Conservation (phyloP, 2,888 invertebrate genomes). For the Drepanosiphum platanoidis region DNA sequence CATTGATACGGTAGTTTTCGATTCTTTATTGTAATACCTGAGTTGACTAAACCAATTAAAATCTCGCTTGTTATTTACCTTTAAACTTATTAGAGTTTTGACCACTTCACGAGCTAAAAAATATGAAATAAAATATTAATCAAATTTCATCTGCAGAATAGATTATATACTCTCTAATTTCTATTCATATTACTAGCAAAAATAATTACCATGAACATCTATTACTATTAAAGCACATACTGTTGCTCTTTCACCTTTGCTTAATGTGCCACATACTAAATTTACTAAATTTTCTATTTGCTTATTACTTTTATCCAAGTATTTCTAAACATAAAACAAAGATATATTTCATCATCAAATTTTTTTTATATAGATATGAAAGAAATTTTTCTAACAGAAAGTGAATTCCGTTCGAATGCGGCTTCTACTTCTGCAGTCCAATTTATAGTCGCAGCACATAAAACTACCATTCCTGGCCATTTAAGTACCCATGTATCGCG, state of each 20-base stretch:
- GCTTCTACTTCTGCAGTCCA: constrained; percentile 88
- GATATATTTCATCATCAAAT: too few species aligned
- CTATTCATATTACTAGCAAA: too few species aligned
- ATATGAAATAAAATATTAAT: not conserved
- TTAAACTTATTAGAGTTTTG: constrained; percentile 73
- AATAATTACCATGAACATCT: constrained; percentile 76
- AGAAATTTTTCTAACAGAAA: constrained; percentile 66
- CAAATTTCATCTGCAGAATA: not conserved
- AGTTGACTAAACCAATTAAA: constrained; percentile 94
- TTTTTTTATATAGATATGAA: not conserved
- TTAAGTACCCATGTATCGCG: constrained; percentile 83
- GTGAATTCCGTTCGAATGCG: constrained; percentile 73
- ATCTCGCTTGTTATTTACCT: constrained; percentile 70
- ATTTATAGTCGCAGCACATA: constrained; percentile 84
- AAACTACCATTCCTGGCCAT: constrained; percentile 95
- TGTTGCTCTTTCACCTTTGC: constrained; percentile 78
- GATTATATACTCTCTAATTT: too few species aligned
- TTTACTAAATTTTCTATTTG: constrained; percentile 87
- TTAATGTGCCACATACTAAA: constrained; percentile 79
- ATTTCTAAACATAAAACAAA: constrained; percentile 66
- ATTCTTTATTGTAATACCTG: constrained; percentile 81
- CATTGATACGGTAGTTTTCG: constrained; percentile 74
- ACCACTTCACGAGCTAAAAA: constrained; percentile 82
- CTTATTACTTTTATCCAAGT: constrained; percentile 75
- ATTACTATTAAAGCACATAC: constrained; percentile 89